Evolutionary conservation across 1,140 invertebrate species (phyloP).

Genomic region (Cyphomyrmex costatus): DNA sequence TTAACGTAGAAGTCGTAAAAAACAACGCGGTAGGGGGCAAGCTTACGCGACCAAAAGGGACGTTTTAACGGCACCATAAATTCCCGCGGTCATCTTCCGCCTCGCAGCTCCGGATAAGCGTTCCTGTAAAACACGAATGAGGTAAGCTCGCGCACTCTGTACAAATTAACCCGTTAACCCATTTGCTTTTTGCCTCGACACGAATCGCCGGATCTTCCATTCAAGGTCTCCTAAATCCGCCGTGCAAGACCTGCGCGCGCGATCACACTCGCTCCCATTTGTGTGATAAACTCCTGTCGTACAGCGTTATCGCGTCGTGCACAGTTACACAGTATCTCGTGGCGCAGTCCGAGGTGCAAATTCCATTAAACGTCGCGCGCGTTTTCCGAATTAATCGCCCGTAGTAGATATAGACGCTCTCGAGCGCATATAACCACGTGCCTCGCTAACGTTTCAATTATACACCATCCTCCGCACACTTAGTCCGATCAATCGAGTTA

Average conservation of each 20-base stretch:
- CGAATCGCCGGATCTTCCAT: constrained; percentile 7
- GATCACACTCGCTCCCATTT: constrained; percentile 7
- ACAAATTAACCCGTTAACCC: constrained; percentile 76
- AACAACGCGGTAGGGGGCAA: constrained; percentile 71
- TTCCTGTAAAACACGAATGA: constrained; percentile 79
- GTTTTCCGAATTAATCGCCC: constrained; percentile 50
- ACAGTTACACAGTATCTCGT: constrained; percentile 14
- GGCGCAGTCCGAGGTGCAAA: constrained; percentile 25
- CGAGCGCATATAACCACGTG: constrained; percentile 18
- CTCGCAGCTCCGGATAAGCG: constrained; percentile 79
- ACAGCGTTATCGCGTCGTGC: constrained; percentile 26
- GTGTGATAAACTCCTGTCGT: constrained; percentile 1
- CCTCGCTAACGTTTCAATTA: constrained; percentile 57
- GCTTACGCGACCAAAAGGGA: constrained; percentile 79
- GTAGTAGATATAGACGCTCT: neutral
- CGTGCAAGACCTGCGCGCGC: neutral
- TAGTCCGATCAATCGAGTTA: constrained; percentile 33
- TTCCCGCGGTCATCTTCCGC: constrained; percentile 83
- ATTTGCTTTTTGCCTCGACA: constrained; percentile 33
- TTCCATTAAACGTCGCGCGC: constrained; percentile 40
- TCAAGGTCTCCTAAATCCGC: neutral
- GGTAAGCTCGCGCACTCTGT: constrained; percentile 67
- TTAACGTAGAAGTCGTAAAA: constrained; percentile 83
- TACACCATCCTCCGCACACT: constrained; percentile 3
- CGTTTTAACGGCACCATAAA: constrained; percentile 84